Percentiles rank a stretch among this genome's conserved stretches.
Evolutionary conservation across 2,113 vertebrate genomes (phyloP).

Genomic region (Aspiorhynchus laticeps): DNA sequence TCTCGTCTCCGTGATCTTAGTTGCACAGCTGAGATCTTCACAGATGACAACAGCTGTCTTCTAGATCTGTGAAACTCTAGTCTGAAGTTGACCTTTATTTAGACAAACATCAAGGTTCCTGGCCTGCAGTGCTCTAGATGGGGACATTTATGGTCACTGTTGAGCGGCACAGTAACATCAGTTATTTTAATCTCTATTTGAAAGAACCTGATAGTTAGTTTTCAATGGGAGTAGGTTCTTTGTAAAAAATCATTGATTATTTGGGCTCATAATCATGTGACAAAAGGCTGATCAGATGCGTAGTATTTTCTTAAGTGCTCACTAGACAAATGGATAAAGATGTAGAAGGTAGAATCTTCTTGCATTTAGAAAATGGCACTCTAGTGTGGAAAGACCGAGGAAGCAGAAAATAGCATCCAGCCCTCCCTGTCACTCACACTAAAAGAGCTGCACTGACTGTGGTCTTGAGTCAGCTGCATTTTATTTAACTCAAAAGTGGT

Average conservation of each 20-base stretch:
- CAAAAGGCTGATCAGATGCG: background rate
- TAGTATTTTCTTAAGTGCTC: background rate
- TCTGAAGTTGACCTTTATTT: conserved; percentile 66
- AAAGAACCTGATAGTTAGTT: background rate
- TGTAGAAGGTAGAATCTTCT: conserved; percentile 58
- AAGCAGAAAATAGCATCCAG: conserved; percentile 87
- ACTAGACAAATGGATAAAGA: background rate
- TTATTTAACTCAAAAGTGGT: conserved; percentile 13
- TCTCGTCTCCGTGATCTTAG: background rate
- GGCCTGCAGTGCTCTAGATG: background rate
- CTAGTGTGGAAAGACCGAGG: conserved; percentile 79
- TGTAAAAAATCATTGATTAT: background rate
- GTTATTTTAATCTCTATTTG: background rate
- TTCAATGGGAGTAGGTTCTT: background rate
- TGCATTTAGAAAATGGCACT: conserved; percentile 72
- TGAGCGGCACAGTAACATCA: background rate
- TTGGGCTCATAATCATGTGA: background rate
- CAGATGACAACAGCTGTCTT: conserved; percentile 45
- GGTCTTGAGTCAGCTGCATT: background rate
- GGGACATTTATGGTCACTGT: background rate
- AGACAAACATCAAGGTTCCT: conserved; percentile 65
- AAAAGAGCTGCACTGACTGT: background rate
- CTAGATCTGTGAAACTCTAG: conserved; percentile 29
- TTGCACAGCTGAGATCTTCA: conserved; percentile 16
- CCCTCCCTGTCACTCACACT: conserved; percentile 80